Evolutionary conservation across 1,140 invertebrate species (phyloP).

Genomic region (Leptinotarsa lineolata): DNA sequence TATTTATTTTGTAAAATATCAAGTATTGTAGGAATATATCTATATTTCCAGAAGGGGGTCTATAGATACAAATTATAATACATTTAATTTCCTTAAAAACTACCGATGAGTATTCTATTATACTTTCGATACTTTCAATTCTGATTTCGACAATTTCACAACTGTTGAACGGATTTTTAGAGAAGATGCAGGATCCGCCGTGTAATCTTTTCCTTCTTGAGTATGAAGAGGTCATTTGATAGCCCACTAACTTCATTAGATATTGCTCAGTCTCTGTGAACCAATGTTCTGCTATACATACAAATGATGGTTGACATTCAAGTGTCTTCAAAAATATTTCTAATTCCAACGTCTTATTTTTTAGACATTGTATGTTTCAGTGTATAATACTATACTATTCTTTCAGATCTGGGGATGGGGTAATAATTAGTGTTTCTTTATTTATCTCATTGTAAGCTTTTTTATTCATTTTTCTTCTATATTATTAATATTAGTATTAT

Average conservation of each 20-base stretch:
- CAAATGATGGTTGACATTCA: background rate
- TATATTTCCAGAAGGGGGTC: background rate
- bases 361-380: background rate
- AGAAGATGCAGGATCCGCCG: background rate
- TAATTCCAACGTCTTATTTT: background rate
- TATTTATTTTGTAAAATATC: background rate
- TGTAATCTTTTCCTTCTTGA: background rate
- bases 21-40: background rate
- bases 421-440: too few species aligned
- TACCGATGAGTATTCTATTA: background rate
- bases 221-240: background rate
- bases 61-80: background rate
- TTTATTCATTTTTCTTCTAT: too few species aligned
- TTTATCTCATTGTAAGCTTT: too few species aligned
- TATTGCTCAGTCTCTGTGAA: background rate
- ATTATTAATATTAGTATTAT: too few species aligned
- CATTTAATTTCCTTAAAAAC: background rate
- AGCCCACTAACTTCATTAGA: background rate
- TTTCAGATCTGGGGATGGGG: background rate
- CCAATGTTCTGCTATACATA: background rate
- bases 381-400: background rate
- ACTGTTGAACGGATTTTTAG: too few species aligned
- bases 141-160: background rate
- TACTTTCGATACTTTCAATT: background rate
- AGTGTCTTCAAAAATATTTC: background rate